A percentile compares a stretch with the other conserved stretches of the same genome.
Conservation (phyloP, 2,113 vertebrate genomes). For the Perca flavescens region DNA sequence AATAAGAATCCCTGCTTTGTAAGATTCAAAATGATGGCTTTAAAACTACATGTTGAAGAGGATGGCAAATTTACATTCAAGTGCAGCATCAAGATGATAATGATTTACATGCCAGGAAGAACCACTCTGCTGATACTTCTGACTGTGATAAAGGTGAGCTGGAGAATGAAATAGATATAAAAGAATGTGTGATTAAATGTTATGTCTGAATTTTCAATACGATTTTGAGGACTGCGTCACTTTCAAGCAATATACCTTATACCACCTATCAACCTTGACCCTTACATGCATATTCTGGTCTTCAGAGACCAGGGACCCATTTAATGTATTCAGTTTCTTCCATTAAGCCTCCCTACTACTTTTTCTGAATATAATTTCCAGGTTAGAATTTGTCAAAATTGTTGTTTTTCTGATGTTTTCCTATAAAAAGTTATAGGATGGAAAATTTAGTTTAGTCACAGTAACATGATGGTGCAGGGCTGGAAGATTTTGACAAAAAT, state of each 20-base stretch:
- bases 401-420: neutral
- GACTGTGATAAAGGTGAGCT: neutral
- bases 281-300: neutral
- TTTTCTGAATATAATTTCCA: neutral
- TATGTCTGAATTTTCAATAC: conserved; percentile 27
- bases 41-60: conserved; percentile 25
- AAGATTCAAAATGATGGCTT: conserved; percentile 29
- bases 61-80: conserved; percentile 25
- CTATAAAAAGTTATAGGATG: neutral
- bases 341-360: neutral
- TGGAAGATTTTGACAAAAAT: neutral
- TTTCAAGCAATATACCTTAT: conserved; percentile 1
- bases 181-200: conserved; percentile 28
- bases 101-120: neutral
- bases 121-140: conserved; percentile 7
- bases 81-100: conserved; percentile 2
- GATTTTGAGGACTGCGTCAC: conserved; percentile 12
- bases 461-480: neutral
- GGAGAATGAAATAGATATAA: conserved; percentile 35
- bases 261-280: neutral
- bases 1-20: conserved; percentile 32
- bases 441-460: neutral
- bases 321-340: neutral
- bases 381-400: neutral
- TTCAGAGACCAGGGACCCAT: neutral